These are phyloP conservation scores for Perizoma flavofasciatum DNA, from an alignment of 2,888 invertebrate species.

Conservation along the genomic window DNA sequence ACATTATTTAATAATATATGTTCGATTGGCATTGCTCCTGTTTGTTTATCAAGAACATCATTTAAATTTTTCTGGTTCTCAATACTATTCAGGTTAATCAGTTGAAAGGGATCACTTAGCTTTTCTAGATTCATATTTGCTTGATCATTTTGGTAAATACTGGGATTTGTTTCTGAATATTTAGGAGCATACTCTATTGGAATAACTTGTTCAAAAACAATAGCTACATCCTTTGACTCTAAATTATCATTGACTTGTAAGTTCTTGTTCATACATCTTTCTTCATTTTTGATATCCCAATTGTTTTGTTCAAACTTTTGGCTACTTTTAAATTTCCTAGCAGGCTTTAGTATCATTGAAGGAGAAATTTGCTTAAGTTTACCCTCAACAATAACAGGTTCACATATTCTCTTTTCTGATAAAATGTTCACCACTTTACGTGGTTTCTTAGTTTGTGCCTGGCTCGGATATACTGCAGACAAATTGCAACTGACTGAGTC, in stretches of 20 bases:
- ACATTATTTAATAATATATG: conserved; percentile 7
- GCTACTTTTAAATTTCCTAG: conserved; percentile 35
- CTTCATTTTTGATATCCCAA: conserved; percentile 7
- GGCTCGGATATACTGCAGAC: not conserved
- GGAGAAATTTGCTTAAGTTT: conserved; percentile 59
- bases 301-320: conserved; percentile 1
- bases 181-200: conserved; percentile 18
- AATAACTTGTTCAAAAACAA: conserved; percentile 9
- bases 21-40: not conserved
- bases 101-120: not conserved
- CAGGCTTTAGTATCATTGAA: conserved; percentile 50
- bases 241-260: conserved; percentile 4
- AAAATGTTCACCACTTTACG: conserved; percentile 57
- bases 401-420: conserved; percentile 62
- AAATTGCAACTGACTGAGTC: not conserved
- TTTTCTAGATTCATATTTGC: conserved; percentile 8
- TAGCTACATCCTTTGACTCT: not conserved
- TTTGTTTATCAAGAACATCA: conserved; percentile 5
- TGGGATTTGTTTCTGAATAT: not conserved
- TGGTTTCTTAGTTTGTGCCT: not conserved
- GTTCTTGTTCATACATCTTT: not conserved
- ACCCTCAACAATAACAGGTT: conserved; percentile 51
- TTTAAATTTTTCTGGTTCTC: conserved; percentile 9
- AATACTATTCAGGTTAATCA: conserved; percentile 8
- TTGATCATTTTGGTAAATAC: conserved; percentile 1